phyloP scores from a whole-genome alignment of 2,888 invertebrate species.

The Teinopalpus imperialis region DNA sequence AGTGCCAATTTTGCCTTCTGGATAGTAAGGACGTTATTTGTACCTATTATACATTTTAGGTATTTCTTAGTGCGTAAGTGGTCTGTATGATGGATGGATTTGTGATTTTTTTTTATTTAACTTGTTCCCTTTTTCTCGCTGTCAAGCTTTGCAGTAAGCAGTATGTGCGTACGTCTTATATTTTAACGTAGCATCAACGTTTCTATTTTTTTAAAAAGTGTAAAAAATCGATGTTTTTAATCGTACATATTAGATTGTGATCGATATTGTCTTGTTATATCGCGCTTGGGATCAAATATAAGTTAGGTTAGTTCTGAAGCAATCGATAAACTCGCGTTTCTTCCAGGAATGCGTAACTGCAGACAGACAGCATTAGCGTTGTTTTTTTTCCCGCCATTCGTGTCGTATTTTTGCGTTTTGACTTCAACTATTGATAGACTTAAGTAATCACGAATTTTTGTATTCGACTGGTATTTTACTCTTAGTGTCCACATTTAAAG shows the following conservation, averaged over 20 bases:
- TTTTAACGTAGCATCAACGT: conserved; percentile 41
- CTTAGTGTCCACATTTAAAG: conserved; percentile 49
- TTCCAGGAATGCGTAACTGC: not conserved
- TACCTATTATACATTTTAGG: conserved; percentile 78
- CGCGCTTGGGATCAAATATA: conserved; percentile 80
- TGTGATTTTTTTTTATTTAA: conserved; percentile 50
- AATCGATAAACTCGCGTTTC: conserved; percentile 5
- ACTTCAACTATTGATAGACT: conserved; percentile 46
- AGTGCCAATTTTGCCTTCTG: conserved; percentile 83
- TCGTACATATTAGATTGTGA: conserved; percentile 34
- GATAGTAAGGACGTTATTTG: conserved; percentile 79
- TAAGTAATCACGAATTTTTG: conserved; percentile 59
- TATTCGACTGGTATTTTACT: conserved; percentile 57
- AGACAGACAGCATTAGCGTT: too few species aligned
- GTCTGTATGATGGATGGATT: conserved; percentile 63
- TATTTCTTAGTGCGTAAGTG: conserved; percentile 77
- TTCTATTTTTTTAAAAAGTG: conserved; percentile 9
- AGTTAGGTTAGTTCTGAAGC: conserved; percentile 50
- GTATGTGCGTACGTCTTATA: conserved; percentile 38
- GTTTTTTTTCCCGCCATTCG: conserved; percentile 19
- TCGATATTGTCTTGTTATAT: conserved; percentile 59
- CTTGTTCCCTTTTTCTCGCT: conserved; percentile 32
- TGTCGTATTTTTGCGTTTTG: conserved; percentile 11
- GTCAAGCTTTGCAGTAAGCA: conserved; percentile 53
- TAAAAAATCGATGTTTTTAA: conserved; percentile 31